Percentiles rank a stretch among this genome's conserved stretches.
phyloP scores from a whole-genome alignment of 2,797 vertebrate species.

The Pteropus rufus region DNA sequence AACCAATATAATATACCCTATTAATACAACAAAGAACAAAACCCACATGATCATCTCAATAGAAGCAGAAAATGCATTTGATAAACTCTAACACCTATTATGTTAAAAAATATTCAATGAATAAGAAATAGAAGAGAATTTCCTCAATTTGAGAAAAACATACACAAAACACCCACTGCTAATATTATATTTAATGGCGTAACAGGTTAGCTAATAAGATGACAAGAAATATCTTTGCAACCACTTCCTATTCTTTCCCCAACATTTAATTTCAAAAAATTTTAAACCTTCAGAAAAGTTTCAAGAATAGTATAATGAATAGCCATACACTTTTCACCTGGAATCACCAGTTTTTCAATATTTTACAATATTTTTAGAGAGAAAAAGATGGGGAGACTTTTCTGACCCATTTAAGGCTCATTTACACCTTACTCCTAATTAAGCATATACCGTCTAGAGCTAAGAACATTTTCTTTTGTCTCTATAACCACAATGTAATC shows the following conservation, averaged over 20 bases:
- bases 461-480: not conserved
- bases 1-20: not conserved
- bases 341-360: not conserved
- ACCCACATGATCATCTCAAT: not conserved
- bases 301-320: not conserved
- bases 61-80: not conserved
- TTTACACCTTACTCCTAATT: not conserved
- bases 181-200: not conserved
- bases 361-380: not conserved
- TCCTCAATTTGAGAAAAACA: not conserved
- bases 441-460: not conserved
- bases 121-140: not conserved
- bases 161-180: not conserved
- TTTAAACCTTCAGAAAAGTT: not conserved
- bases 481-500: not conserved
- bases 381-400: not conserved
- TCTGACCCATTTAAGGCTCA: not conserved
- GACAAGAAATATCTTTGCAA: not conserved
- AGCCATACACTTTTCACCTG: not conserved
- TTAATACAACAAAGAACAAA: not conserved
- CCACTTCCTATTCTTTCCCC: not conserved
- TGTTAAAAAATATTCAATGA: not conserved
- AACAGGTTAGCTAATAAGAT: not conserved
- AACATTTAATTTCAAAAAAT: not conserved
- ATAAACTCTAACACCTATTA: not conserved